Evolutionary conservation across 2,888 invertebrate species (phyloP).

Genomic region (Stenolophus ochropezus): DNA sequence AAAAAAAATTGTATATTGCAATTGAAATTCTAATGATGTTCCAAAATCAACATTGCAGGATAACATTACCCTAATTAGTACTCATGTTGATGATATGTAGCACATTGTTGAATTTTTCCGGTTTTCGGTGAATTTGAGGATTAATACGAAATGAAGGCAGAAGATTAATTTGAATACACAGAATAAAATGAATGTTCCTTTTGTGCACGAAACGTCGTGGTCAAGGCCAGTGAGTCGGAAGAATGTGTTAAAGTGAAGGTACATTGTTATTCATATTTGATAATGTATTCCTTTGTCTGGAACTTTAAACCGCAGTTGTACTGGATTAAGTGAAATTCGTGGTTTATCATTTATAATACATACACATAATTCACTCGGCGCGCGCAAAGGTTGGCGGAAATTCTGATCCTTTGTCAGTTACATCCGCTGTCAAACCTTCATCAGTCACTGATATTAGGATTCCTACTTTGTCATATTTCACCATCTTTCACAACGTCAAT

Average conservation of each 20-base stretch:
- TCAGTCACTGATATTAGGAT: slow-evolving; percentile 30
- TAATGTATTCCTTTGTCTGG: slow-evolving; percentile 30
- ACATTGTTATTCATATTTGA: slow-evolving; percentile 32
- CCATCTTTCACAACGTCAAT: not conserved
- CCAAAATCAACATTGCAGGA: no score
- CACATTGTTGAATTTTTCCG: not conserved
- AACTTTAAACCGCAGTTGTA: slow-evolving; percentile 21
- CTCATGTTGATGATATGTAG: no score
- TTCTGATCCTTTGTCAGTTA: slow-evolving; percentile 30
- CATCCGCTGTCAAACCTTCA: slow-evolving; percentile 30
- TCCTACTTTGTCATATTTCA: slow-evolving; percentile 9
- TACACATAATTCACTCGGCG: not conserved
- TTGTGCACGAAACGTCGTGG: slow-evolving; percentile 6
- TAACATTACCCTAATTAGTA: no score
- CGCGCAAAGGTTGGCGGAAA: slow-evolving; percentile 9
- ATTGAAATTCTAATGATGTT: no score
- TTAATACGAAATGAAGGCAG: not conserved
- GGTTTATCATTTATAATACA: slow-evolving; percentile 37
- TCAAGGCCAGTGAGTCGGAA: slow-evolving; percentile 27
- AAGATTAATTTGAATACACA: not conserved
- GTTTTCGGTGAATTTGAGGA: not conserved
- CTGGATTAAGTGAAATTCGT: slow-evolving; percentile 22
- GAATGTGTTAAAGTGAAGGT: slow-evolving; percentile 31
- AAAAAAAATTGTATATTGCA: no score
- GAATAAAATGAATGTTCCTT: slow-evolving; percentile 9